Base-by-base conservation (phyloP, 1,140 invertebrate species). In the Drosophila arizonae region DNA sequence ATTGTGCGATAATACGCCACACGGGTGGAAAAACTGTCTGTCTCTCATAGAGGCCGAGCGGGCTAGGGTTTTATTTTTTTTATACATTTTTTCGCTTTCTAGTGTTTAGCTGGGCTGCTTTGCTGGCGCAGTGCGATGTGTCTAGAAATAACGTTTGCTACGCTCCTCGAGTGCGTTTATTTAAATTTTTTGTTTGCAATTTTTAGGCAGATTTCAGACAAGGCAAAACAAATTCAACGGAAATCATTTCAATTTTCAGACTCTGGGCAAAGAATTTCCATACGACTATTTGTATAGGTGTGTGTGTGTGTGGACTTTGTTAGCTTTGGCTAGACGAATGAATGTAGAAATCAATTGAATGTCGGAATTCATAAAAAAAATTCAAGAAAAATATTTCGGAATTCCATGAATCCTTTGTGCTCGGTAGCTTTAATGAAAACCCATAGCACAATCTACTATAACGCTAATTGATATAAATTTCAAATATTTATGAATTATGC, bases 141-240 rank as follows among this genome's bases (percentile, higher is more conserved):
- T 48, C 50, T 76, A 21, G 57, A 54, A 51, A 72, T 60, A 45
- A 45, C 46, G 61, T 67, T 58, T 33, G 36, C 33, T 52, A 55
- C 43, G 69, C 55, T 39, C 41, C 26, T 68, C 70, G 60, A 74
- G 50, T 79, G 67, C 79, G 76, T 88, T 84, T 80, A 82, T 88
- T 88, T 88, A 78, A 88, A 82, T 80, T 79, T 82, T 86, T 88
- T 86, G 28, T 30, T 88, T 72, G 72, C 82, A 81, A 74, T 88
- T 84, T 86, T 88, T 89, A 80, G 84, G 85, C 84, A 77, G 76
- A 13, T 39, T 77, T 80, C 79, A 77, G 80, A 67, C 84, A 70
- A 70, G 84, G 77, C 48, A 88, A 84, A 77, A 57, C 77, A 79
- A 84, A 77, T 82, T 82, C 73, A 79, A 82, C 66, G 73, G 50